Conservation (phyloP, 2,888 invertebrate genomes). For the Acanthosepion lycidas region DNA sequence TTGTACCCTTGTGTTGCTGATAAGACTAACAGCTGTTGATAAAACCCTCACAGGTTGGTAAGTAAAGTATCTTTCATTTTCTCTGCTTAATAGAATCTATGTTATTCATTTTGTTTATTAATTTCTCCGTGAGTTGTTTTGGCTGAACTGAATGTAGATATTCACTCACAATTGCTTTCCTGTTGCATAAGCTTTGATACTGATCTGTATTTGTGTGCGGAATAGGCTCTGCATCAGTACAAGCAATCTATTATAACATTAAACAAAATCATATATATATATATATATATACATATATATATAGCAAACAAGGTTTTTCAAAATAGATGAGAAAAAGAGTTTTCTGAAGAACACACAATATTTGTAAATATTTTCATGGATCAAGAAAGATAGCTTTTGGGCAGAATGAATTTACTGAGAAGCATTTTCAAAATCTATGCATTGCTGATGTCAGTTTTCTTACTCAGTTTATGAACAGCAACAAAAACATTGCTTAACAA, state of each 20-base stretch:
- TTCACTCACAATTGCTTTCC: slow-evolving; percentile 9
- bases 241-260: slow-evolving; percentile 22
- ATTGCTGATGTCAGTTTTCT: background rate
- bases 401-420: background rate
- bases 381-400: background rate
- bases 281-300: background rate
- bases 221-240: slow-evolving; percentile 33
- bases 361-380: background rate
- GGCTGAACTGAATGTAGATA: background rate
- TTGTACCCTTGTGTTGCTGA: background rate
- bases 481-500: background rate
- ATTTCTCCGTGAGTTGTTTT: slow-evolving; percentile 33
- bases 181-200: slow-evolving; percentile 14
- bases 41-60: background rate
- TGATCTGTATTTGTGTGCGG: slow-evolving; percentile 14
- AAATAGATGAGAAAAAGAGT: background rate
- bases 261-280: slow-evolving; percentile 9
- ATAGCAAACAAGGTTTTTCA: background rate
- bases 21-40: slow-evolving; percentile 33
- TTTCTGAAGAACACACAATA: background rate
- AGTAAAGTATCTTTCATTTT: background rate
- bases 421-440: background rate
- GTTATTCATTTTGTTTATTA: background rate
- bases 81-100: background rate
- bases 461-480: background rate